These are phyloP conservation scores for Bombyx mandarina DNA, from an alignment of 1,140 invertebrate species.

Conservation along the genomic window DNA sequence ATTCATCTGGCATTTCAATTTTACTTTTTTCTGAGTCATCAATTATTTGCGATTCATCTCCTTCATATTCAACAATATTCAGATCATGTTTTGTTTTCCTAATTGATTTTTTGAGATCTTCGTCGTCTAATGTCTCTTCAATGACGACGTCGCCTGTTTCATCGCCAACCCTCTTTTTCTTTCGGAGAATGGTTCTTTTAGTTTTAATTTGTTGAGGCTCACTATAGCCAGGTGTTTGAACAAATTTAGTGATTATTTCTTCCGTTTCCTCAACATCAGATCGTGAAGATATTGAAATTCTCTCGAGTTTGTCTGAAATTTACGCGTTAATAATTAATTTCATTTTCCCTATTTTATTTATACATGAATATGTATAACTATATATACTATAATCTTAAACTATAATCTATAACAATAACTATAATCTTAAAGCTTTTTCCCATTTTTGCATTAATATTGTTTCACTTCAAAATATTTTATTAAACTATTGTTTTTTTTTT, in stretches of 20 bases:
- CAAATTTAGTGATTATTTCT: slow-evolving; percentile 72
- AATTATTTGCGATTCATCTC: slow-evolving; percentile 25
- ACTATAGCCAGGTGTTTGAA: slow-evolving; percentile 53
- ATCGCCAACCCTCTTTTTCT: slow-evolving; percentile 29
- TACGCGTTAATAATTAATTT: not conserved
- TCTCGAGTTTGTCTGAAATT: slow-evolving; percentile 34
- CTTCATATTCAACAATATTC: slow-evolving; percentile 51
- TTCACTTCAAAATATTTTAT: no score
- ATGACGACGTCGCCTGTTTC: slow-evolving; percentile 58
- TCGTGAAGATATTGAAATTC: slow-evolving; percentile 35
- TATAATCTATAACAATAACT: no score
- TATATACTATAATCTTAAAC: no score
- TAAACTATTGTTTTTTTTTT: no score
- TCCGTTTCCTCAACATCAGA: slow-evolving; percentile 68
- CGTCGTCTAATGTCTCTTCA: slow-evolving; percentile 62
- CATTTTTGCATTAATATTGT: not conserved
- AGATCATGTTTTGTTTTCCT: slow-evolving; percentile 26
- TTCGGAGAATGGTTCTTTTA: slow-evolving; percentile 69
- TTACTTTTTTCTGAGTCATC: slow-evolving; percentile 32
- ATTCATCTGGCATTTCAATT: slow-evolving; percentile 53
- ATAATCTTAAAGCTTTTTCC: not conserved
- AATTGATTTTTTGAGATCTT: slow-evolving; percentile 18
- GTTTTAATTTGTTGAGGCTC: slow-evolving; percentile 69
- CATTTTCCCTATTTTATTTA: not conserved
- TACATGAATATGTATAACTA: not conserved